Percentiles rank a stretch among this genome's conserved stretches.
phyloP scores from a whole-genome alignment of 2,888 invertebrate species.

The Xanthorhoe spadicearia region DNA sequence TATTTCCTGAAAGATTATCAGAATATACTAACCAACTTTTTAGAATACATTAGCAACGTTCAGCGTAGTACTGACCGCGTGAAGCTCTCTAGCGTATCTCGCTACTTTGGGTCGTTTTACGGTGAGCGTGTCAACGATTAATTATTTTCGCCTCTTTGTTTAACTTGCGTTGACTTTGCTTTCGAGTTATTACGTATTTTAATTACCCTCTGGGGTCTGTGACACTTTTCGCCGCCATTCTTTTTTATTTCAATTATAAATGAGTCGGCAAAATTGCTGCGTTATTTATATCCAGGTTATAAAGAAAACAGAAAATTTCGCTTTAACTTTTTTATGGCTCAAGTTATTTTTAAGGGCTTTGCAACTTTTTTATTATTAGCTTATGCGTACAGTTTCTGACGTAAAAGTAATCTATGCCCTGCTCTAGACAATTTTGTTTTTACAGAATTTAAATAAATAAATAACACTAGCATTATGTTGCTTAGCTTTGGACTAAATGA shows the following conservation, averaged over 20 bases:
- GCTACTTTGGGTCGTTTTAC: slow-evolving; percentile 49
- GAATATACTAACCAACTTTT: not conserved
- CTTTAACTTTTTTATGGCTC: not conserved
- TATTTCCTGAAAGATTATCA: not conserved
- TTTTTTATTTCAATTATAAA: slow-evolving; percentile 48
- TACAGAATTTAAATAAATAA: not conserved
- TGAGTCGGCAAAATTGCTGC: slow-evolving; percentile 29
- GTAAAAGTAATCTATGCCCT: not conserved
- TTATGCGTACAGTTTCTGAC: not conserved
- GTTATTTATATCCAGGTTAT: slow-evolving; percentile 33
- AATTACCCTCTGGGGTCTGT: slow-evolving; percentile 67
- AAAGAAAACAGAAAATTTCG: slow-evolving; percentile 11
- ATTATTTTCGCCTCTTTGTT: slow-evolving; percentile 77
- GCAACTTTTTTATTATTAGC: not conserved
- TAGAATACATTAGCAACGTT: not conserved
- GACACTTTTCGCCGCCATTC: slow-evolving; percentile 57
- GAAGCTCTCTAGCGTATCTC: slow-evolving; percentile 46
- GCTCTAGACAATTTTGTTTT: not conserved
- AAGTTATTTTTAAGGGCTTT: slow-evolving; percentile 5
- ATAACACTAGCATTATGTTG: too few species aligned
- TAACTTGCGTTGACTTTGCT: slow-evolving; percentile 75
- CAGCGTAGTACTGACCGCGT: slow-evolving; percentile 49
- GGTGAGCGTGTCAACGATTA: slow-evolving; percentile 68
- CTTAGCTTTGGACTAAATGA: too few species aligned
- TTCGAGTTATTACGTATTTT: slow-evolving; percentile 76